Base-by-base conservation (phyloP, 92 coral and sea anemone species). In the Palythoa grandis region DNA sequence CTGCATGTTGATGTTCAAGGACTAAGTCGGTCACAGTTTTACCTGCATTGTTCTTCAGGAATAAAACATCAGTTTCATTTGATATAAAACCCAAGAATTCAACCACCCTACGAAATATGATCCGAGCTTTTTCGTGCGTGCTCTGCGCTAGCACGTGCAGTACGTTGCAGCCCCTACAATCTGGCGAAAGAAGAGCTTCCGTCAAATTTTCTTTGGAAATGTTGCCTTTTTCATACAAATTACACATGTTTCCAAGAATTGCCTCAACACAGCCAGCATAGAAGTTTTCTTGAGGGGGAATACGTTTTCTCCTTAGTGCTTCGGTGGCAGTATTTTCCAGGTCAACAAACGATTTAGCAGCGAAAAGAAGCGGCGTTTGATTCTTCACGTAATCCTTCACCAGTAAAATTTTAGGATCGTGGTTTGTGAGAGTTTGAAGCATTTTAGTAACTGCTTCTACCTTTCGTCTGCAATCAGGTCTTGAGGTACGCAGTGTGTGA, bases 391-490 rank as follows among this genome's bases (percentile, higher is more conserved):
- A 80, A 53, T 80, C 85, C 58, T 65, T 66, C 22, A 67, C 58
- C 43, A 80, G 85, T 29, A 80, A 66, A 65, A 80, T 48, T 65
- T 70, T 47, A 11, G 85, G 73, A 53, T 80, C 74, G 60, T 80
- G 85, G 12, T 53, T 80, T 0, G 74, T 66, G 24, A 80, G 85
- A 4, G 85, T 80, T 63, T 80, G 85, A 4, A 80, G 85, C 85
- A 80, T 80, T 80, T 80, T 80, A 7, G 85, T 80, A 10, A 80
- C 85, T n/a, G 85, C 85, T 61, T 80, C 85, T 43, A 80, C 25
- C 85, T 80, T 80, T 47, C 85, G 85, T 66, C 85, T 80, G 58
- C 85, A 80, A 48, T 80, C 85, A 12, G 85, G 85, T 66, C 85
- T 66, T 14, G 85, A 80, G 72, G 85, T 80, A 65, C 85, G 85